A percentile compares a stretch with the other conserved stretches of the same genome.
These are phyloP conservation scores for Todiramphus chloris DNA, from an alignment of 2,113 vertebrate species.

Conservation along the genomic window DNA sequence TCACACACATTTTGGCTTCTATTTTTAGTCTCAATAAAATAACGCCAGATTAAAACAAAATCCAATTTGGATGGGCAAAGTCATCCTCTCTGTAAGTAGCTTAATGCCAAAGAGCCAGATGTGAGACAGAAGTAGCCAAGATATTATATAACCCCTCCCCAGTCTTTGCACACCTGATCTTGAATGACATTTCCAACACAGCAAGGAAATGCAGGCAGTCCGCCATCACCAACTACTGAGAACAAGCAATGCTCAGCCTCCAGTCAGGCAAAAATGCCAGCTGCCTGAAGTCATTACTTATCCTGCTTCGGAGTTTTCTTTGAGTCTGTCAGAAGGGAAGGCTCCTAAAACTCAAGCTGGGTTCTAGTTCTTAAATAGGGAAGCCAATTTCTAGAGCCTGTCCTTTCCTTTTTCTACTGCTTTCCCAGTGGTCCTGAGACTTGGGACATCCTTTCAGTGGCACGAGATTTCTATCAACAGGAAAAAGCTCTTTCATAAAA, in stretches of 20 bases:
- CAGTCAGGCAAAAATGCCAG: not conserved
- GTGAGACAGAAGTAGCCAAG: slow-evolving; percentile 22
- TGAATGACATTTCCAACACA: slow-evolving; percentile 38
- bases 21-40: slow-evolving; percentile 29
- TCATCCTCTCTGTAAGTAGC: not conserved
- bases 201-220: slow-evolving; percentile 1
- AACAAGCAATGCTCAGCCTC: not conserved
- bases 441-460: slow-evolving; percentile 19
- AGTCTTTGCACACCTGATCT: slow-evolving; percentile 26
- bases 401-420: not conserved
- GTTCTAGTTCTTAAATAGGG: not conserved
- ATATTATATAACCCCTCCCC: slow-evolving; percentile 11
- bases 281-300: not conserved
- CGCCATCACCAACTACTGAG: not conserved
- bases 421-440: not conserved
- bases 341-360: not conserved
- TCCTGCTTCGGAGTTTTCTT: not conserved
- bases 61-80: slow-evolving; percentile 29
- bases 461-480: slow-evolving; percentile 32
- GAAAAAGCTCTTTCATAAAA: slow-evolving; percentile 54
- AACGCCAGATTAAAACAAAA: slow-evolving; percentile 53
- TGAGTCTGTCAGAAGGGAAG: not conserved
- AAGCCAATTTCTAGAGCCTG: not conserved
- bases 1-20: not conserved
- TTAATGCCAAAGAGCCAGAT: slow-evolving; percentile 47